Conservation (phyloP, 2,113 vertebrate genomes). For the Hydrolagus affinis region DNA sequence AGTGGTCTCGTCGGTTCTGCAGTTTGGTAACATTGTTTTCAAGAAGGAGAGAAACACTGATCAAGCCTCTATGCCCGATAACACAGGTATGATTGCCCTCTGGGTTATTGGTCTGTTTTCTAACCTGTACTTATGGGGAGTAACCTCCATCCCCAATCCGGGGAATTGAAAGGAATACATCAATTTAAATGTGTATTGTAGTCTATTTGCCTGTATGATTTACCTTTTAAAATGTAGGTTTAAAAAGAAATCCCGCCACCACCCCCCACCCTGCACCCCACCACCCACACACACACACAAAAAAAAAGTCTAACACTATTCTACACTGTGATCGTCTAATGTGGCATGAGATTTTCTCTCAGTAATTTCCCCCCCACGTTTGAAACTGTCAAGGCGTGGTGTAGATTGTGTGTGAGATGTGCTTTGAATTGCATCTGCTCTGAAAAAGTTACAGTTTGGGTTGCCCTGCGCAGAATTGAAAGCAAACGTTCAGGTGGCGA, state of each 20-base stretch:
- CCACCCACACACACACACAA: too few relatives aligned
- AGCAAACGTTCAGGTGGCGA: not conserved
- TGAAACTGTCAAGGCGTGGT: not conserved
- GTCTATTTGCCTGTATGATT: too few relatives aligned
- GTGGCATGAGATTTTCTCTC: not conserved
- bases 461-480: not conserved
- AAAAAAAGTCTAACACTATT: too few relatives aligned
- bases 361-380: not conserved
- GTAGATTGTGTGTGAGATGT: not conserved
- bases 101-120: accelerated
- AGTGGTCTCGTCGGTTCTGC: constrained; percentile 90
- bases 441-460: not conserved
- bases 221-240: too few relatives aligned
- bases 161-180: too few relatives aligned
- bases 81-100: constrained; percentile 66
- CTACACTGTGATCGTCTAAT: too few relatives aligned
- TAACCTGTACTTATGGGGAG: not conserved
- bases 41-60: constrained; percentile 96
- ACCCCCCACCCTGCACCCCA: too few relatives aligned
- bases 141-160: not conserved
- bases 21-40: constrained; percentile 92
- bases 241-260: too few relatives aligned
- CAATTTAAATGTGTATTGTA: too few relatives aligned
- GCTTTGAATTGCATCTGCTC: not conserved
- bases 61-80: constrained; percentile 97